These are phyloP conservation scores for Meloidogyne exigua DNA, from an alignment of 1,140 invertebrate genomes.

Conservation along the genomic window DNA sequence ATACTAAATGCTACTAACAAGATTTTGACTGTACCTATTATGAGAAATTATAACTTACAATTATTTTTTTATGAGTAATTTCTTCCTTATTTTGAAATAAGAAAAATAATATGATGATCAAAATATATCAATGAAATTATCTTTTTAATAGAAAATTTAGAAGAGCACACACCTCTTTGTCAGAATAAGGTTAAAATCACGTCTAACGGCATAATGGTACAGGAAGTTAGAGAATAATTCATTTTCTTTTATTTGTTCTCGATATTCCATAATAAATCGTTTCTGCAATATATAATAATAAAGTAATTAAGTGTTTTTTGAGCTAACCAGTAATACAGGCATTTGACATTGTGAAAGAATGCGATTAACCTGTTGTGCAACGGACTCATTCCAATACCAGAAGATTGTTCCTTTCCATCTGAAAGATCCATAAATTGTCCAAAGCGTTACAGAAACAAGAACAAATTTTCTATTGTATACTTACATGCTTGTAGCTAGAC, in stretches of 20 bases:
- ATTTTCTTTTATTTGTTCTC: background rate
- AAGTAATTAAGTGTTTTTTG: background rate
- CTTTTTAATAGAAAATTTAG: background rate
- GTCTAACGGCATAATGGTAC: background rate
- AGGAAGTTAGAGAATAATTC: background rate
- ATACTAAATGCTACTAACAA: too few relatives aligned
- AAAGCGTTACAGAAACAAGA: background rate
- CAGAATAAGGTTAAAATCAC: background rate
- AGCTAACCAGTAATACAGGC: background rate
- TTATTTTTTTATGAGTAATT: too few relatives aligned
- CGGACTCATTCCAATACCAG: background rate
- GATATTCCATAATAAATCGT: constrained; percentile 4
- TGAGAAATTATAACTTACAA: too few relatives aligned
- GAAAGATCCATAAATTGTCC: background rate
- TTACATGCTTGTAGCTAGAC: background rate
- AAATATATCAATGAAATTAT: background rate
- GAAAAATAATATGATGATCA: too few relatives aligned
- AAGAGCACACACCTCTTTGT: background rate
- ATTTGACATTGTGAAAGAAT: background rate
- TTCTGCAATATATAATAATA: background rate
- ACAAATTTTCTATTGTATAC: background rate
- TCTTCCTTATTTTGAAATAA: too few relatives aligned
- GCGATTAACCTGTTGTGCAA: background rate
- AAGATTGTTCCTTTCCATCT: background rate
- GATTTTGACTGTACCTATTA: too few relatives aligned